Evolutionary conservation across 2,113 vertebrate species (phyloP).

Genomic region (Periophthalmus modestus): DNA sequence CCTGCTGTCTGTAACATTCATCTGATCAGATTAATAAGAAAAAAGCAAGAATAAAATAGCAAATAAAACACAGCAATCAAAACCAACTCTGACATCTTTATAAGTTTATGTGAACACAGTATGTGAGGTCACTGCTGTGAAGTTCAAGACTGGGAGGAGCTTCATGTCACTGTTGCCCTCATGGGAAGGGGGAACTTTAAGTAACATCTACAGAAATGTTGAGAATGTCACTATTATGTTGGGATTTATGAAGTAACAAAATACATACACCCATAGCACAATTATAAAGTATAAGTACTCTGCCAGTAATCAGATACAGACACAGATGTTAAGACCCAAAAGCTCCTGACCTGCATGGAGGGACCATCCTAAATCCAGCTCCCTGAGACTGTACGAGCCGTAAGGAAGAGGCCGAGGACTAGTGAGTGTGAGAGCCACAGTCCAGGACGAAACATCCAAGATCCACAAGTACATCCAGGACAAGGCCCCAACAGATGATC

Average conservation of each 20-base stretch:
- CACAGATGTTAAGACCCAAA: no score
- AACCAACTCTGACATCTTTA: not conserved
- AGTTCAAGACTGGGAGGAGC: not conserved
- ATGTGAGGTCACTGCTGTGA: not conserved
- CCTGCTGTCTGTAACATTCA: no score
- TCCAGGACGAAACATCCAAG: no score
- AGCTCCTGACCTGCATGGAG: no score
- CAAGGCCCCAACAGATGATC: no score
- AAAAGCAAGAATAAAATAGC: not conserved
- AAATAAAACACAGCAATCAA: not conserved
- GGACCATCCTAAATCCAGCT: no score
- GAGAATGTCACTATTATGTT: not conserved
- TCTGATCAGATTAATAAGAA: not conserved
- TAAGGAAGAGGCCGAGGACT: no score
- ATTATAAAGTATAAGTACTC: no score
- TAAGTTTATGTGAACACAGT: not conserved
- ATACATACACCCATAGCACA: not conserved
- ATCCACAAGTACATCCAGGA: no score
- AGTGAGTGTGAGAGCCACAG: no score
- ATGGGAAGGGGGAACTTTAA: not conserved
- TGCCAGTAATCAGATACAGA: no score
- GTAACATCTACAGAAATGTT: not conserved
- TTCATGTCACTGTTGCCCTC: not conserved
- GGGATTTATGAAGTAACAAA: not conserved
- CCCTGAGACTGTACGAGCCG: no score